A percentile compares a stretch with the other conserved stretches of the same genome.
Evolutionary conservation across 1,140 invertebrate genomes (phyloP).

Genomic region (Drosophila triauraria): DNA sequence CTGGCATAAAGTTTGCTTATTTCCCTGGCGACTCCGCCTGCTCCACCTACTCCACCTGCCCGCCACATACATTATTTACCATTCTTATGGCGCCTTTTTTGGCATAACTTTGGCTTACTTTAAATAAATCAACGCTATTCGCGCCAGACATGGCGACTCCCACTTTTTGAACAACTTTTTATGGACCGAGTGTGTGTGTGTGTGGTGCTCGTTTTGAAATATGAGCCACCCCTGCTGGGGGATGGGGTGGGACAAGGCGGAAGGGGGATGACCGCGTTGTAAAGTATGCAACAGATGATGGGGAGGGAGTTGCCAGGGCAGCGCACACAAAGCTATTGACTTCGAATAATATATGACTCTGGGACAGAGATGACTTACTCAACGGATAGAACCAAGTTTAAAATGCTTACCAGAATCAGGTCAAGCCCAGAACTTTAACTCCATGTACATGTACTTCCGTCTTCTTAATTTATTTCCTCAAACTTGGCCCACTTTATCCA

Average conservation of each 20-base stretch:
- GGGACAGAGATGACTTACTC: background rate
- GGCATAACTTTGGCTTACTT: slow-evolving; percentile 76
- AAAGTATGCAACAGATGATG: slow-evolving; percentile 72
- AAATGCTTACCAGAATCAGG: slow-evolving; percentile 7
- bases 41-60: background rate
- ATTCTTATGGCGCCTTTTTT: slow-evolving; percentile 58
- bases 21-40: slow-evolving; percentile 47
- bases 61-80: slow-evolving; percentile 64
- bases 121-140: slow-evolving; percentile 72
- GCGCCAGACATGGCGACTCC: slow-evolving; percentile 36
- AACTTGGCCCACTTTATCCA: background rate
- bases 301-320: slow-evolving; percentile 37
- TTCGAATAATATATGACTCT: slow-evolving; percentile 21
- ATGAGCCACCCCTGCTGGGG: slow-evolving; percentile 45
- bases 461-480: background rate
- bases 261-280: slow-evolving; percentile 28
- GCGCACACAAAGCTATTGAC: slow-evolving; percentile 20
- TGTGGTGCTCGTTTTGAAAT: slow-evolving; percentile 50
- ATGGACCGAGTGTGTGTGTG: slow-evolving; percentile 16
- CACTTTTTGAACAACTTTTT: slow-evolving; percentile 63
- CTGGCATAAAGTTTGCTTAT: slow-evolving; percentile 65
- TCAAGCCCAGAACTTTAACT: background rate
- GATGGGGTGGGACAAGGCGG: slow-evolving; percentile 8
- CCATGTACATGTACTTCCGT: background rate
- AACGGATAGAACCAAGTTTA: background rate